phyloP scores from a whole-genome alignment of 1,140 invertebrate species.

The Temnothorax curvispinosus region DNA sequence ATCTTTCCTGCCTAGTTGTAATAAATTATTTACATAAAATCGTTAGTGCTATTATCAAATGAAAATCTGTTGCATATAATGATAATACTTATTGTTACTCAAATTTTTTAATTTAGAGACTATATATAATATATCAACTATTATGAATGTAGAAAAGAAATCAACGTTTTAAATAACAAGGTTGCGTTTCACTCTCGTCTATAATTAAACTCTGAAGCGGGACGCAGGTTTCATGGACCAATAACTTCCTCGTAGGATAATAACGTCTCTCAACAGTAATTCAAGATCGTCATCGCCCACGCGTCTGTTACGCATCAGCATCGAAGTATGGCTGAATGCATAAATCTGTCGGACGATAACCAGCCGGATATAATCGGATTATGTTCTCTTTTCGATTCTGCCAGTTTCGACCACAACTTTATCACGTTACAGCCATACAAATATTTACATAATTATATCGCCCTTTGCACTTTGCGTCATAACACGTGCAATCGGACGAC shows the following conservation, averaged over 20 bases:
- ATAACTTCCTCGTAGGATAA: conserved; percentile 28
- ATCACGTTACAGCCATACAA: conserved; percentile 10
- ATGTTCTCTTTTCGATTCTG: not conserved
- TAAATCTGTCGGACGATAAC: conserved; percentile 50
- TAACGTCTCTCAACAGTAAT: conserved; percentile 47
- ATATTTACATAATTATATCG: conserved; percentile 22
- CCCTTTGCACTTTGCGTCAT: conserved; percentile 25
- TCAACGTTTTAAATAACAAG: not conserved
- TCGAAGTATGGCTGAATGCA: conserved; percentile 49
- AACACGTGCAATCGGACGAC: not conserved
- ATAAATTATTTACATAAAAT: not conserved
- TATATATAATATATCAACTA: not conserved
- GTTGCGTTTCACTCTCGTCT: not conserved
- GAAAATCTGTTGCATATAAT: not conserved
- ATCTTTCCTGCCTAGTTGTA: not conserved
- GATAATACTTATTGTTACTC: not conserved
- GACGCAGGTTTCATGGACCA: not conserved
- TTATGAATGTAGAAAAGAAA: not conserved
- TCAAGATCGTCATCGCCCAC: conserved; percentile 48
- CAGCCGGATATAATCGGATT: conserved; percentile 37
- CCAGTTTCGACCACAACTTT: conserved; percentile 13
- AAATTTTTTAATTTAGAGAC: not conserved
- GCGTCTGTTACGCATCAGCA: conserved; percentile 57
- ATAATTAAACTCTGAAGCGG: conserved; percentile 6
- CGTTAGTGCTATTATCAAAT: not conserved